Evolutionary conservation across 2,888 invertebrate species (phyloP).

Genomic region (Nycteola revayana): DNA sequence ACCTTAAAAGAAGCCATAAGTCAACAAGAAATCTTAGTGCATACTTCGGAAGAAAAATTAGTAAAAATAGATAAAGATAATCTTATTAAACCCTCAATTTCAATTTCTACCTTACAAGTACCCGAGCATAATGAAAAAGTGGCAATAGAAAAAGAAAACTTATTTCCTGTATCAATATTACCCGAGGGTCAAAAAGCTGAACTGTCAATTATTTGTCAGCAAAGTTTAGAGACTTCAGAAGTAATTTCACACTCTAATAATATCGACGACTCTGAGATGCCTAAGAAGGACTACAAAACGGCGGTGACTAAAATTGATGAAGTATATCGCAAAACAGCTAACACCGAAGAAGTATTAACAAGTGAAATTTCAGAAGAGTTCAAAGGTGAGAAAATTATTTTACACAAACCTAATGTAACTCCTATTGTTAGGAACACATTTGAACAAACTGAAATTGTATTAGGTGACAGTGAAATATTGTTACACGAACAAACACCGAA

Average conservation of each 20-base stretch:
- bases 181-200: slow-evolving; percentile 71
- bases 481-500: slow-evolving; percentile 43
- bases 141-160: slow-evolving; percentile 82
- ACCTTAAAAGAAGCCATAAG: slow-evolving; percentile 81
- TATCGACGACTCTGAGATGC: slow-evolving; percentile 56
- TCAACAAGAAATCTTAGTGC: slow-evolving; percentile 78
- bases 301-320: slow-evolving; percentile 59
- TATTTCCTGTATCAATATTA: slow-evolving; percentile 47
- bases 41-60: slow-evolving; percentile 65
- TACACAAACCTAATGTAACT: slow-evolving; percentile 42
- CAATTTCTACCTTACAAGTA: slow-evolving; percentile 75
- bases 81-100: slow-evolving; percentile 64
- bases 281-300: slow-evolving; percentile 55
- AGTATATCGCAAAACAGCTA: slow-evolving; percentile 66
- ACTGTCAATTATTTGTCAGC: slow-evolving; percentile 62
- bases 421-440: slow-evolving; percentile 63
- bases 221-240: slow-evolving; percentile 80
- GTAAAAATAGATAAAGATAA: slow-evolving; percentile 36
- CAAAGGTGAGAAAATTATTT: slow-evolving; percentile 38
- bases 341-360: slow-evolving; percentile 57
- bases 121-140: slow-evolving; percentile 81
- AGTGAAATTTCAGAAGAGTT: slow-evolving; percentile 56
- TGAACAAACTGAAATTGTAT: slow-evolving; percentile 72
- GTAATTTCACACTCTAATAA: slow-evolving; percentile 79
- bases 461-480: slow-evolving; percentile 75